Evolutionary conservation across 2,113 vertebrate species (phyloP).

Genomic region (Eulemur macaco): DNA sequence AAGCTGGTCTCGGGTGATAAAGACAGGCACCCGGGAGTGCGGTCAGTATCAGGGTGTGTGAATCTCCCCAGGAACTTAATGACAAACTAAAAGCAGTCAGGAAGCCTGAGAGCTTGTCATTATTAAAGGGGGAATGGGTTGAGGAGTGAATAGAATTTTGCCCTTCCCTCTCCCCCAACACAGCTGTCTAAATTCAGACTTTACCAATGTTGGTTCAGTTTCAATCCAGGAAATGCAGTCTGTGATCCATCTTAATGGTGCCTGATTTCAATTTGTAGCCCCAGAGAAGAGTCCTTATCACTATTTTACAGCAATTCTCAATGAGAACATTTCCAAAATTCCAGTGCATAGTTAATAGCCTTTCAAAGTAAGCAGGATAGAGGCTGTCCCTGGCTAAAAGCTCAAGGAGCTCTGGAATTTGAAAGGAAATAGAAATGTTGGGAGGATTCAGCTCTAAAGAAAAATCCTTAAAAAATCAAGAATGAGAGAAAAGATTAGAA

Average conservation of each 20-base stretch:
- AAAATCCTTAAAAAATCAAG: slow-evolving; percentile 33
- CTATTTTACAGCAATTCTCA: slow-evolving; percentile 50
- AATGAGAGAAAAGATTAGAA: neutral
- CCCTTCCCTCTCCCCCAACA: neutral
- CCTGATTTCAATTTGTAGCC: neutral
- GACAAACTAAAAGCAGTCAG: slow-evolving; percentile 34
- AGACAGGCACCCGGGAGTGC: slow-evolving; percentile 8
- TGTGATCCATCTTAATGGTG: slow-evolving; percentile 13
- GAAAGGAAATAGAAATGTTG: slow-evolving; percentile 30
- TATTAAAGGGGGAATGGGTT: neutral
- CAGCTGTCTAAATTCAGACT: slow-evolving; percentile 29
- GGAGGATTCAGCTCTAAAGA: slow-evolving; percentile 18
- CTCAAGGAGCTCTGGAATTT: slow-evolving; percentile 7
- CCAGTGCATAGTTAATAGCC: slow-evolving; percentile 11
- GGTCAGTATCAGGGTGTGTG: neutral
- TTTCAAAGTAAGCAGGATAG: slow-evolving; percentile 36
- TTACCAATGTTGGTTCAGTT: neutral
- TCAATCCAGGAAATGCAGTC: slow-evolving; percentile 1
- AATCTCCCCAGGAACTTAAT: slow-evolving; percentile 51
- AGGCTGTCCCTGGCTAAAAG: slow-evolving; percentile 6
- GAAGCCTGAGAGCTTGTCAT: neutral
- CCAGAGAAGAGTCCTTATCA: neutral
- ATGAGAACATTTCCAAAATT: slow-evolving; percentile 45
- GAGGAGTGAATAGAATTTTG: neutral
- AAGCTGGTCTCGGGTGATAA: slow-evolving; percentile 63